A percentile compares a stretch with the other conserved stretches of the same genome.
phyloP scores from a whole-genome alignment of 2,888 invertebrate species.

The Cenopis cana region DNA sequence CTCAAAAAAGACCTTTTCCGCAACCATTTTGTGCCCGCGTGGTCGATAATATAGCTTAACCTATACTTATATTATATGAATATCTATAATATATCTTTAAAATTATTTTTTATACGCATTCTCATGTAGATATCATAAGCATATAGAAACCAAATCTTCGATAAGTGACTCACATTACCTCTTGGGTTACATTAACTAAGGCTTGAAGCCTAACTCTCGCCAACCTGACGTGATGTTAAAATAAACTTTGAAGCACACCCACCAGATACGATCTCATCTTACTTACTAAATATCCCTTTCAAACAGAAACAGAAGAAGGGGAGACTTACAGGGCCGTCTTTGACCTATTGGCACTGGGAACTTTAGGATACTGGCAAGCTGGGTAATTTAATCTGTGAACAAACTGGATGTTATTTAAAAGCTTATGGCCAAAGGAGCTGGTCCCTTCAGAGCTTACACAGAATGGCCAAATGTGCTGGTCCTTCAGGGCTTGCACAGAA shows the following conservation, averaged over 20 bases:
- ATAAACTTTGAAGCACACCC: constrained; percentile 2
- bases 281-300: constrained; percentile 14
- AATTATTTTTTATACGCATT: constrained; percentile 58
- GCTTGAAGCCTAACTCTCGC: constrained; percentile 44
- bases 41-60: constrained; percentile 59
- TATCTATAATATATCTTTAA: constrained; percentile 55
- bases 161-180: constrained; percentile 77
- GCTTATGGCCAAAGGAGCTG: no score
- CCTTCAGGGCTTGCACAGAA: no score
- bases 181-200: constrained; percentile 39
- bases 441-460: no score
- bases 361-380: no score
- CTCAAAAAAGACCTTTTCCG: constrained; percentile 50
- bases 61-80: constrained; percentile 51
- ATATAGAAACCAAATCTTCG: constrained; percentile 67
- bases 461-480: no score
- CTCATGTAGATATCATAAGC: constrained; percentile 76
- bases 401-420: no score
- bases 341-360: neutral
- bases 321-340: neutral
- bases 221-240: neutral
- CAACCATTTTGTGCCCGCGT: constrained; percentile 81
- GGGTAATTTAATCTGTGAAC: no score
- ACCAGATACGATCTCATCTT: neutral
- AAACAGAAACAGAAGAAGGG: constrained; percentile 2